Percentiles rank a stretch among this genome's conserved stretches.
Conservation (phyloP, 2,797 vertebrate genomes). For the Syngnathus rostellatus region DNA sequence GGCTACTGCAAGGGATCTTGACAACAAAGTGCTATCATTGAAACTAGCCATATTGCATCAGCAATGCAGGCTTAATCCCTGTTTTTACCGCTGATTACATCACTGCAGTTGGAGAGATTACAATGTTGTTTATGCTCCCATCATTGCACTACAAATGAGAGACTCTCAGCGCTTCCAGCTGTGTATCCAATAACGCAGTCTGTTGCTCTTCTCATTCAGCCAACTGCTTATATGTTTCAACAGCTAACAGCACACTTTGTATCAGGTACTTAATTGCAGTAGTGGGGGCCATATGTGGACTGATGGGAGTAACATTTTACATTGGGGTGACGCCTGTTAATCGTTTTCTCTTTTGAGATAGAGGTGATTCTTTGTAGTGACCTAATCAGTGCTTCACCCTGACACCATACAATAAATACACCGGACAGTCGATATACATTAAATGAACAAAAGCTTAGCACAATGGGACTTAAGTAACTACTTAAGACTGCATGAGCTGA, state of each 20-base stretch:
- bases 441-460: slow-evolving; percentile 50
- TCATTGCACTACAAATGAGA: slow-evolving; percentile 50
- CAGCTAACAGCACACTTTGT: slow-evolving; percentile 46
- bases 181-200: slow-evolving; percentile 55
- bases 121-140: slow-evolving; percentile 51
- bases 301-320: slow-evolving; percentile 36
- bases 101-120: slow-evolving; percentile 54
- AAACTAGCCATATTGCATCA: slow-evolving; percentile 28
- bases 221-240: slow-evolving; percentile 47
- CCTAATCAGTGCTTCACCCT: slow-evolving; percentile 37
- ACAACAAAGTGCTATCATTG: slow-evolving; percentile 2
- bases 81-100: slow-evolving; percentile 64
- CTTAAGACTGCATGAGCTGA: slow-evolving; percentile 54
- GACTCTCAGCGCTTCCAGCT: slow-evolving; percentile 56
- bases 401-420: slow-evolving; percentile 33
- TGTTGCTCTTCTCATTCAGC: slow-evolving; percentile 57
- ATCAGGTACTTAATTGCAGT: slow-evolving; percentile 35
- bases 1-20: neutral
- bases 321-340: slow-evolving; percentile 32
- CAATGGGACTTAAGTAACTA: slow-evolving; percentile 39
- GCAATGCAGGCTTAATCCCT: slow-evolving; percentile 26
- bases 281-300: slow-evolving; percentile 44
- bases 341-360: slow-evolving; percentile 22
- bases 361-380: slow-evolving; percentile 15
- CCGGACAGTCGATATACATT: slow-evolving; percentile 30